These are phyloP conservation scores for Zeus faber DNA, from an alignment of 2,113 vertebrate species.

Conservation along the genomic window DNA sequence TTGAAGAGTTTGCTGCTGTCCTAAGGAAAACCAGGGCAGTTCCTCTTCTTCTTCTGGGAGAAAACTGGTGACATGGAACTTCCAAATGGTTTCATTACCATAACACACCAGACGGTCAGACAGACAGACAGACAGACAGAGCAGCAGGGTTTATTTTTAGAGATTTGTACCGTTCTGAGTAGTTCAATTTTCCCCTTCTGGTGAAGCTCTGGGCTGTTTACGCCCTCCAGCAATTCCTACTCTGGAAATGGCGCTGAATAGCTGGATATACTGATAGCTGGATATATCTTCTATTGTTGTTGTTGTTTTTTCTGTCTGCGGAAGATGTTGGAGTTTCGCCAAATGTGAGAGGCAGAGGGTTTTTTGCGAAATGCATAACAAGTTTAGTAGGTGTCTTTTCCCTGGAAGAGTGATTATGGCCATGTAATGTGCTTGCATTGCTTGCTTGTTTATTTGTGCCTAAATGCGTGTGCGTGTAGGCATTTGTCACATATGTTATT, in stretches of 20 bases:
- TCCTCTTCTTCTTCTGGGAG: constrained; percentile 8
- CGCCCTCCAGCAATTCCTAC: constrained; percentile 33
- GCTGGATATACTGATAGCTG: constrained; percentile 34
- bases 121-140: constrained; percentile 39
- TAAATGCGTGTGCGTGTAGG: constrained; percentile 1
- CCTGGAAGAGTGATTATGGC: constrained; percentile 1
- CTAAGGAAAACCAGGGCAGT: constrained; percentile 54
- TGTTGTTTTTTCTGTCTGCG: constrained; percentile 21
- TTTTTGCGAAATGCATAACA: no score
- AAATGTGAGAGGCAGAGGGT: constrained; percentile 34
- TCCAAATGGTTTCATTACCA: constrained; percentile 46
- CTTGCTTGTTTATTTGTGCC: neutral
- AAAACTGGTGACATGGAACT: constrained; percentile 42
- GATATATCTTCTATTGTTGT: no score
- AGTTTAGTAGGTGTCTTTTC: constrained; percentile 23
- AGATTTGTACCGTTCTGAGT: constrained; percentile 35
- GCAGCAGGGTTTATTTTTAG: constrained; percentile 47
- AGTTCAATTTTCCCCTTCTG: constrained; percentile 36
- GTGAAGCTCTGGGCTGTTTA: constrained; percentile 40
- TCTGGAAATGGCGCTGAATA: constrained; percentile 47
- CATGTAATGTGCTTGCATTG: neutral
- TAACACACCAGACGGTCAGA: neutral
- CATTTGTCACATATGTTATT: no score
- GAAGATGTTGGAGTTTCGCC: constrained; percentile 26
- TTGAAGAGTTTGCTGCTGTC: constrained; percentile 49